Evolutionary conservation across 2,888 invertebrate species (phyloP), one percentile per base, ranked within the genome.

Genomic region (Tetrapedia diversipes): DNA sequence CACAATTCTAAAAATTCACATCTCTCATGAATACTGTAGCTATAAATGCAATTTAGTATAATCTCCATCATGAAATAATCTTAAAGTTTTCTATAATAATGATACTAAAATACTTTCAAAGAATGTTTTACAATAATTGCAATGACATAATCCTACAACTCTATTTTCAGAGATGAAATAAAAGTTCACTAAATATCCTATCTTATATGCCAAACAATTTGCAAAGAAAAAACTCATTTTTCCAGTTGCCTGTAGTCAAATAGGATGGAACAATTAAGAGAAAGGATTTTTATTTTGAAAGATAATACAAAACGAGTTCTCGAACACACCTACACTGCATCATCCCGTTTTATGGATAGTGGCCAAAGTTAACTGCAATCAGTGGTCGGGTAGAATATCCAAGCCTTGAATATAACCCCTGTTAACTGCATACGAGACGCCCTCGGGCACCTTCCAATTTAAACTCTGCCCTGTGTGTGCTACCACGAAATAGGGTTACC

Each of bases 381-480:
- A 68, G 61, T 68, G 70, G 71, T 49, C 11, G 66, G 78, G 37
- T 45, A 51, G 79, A 69, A 72, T 79, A 76, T 80, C 71, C 76
- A 41, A 66, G 65, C 37, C 71, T 53, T 39, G 67, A 71, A 60
- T 77, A 68, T 69, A 72, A 64, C 60, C 77, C 53, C 56, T 43
- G 77, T 72, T 81, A 80, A 78, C 80, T 80, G 72, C 75, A 75
- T 75, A 72, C 75, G 80, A 72, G 80, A 76, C 67, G 65, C 80
- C 81, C 75, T 47, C 49, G 49, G 81, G 78, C 78, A 66, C 54
- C 70, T 75, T 70, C 81, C 80, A 81, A 81, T 81, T 81, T 81
- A 80, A 81, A 73, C 80, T 73, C 80, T 29, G 14, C 39, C 45
- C 59, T 45, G 69, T 53, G 37, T 34, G 53, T 29, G 72, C 37